Conservation (phyloP, 2,113 vertebrate species). For the Petromus typicus region DNA sequence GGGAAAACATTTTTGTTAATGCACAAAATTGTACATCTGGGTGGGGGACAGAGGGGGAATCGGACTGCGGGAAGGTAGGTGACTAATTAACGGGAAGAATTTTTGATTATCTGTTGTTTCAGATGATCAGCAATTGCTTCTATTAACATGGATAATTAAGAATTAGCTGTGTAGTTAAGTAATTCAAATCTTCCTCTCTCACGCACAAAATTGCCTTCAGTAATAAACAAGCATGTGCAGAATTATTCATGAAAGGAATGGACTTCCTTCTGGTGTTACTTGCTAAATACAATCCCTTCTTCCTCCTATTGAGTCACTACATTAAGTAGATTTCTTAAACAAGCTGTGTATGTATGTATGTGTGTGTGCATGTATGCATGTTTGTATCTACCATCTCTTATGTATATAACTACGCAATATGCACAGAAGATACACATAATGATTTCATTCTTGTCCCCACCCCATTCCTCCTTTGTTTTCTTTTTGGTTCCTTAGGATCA, state of each 20-base stretch:
- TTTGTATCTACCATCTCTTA: not conserved
- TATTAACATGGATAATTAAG: constrained; percentile 57
- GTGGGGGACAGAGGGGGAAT: not conserved
- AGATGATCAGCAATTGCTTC: constrained; percentile 53
- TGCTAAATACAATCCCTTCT: not conserved
- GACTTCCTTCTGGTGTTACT: constrained; percentile 45
- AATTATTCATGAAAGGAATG: constrained; percentile 45
- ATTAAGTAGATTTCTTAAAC: constrained; percentile 26
- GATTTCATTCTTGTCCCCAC: not conserved
- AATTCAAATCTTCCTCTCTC: constrained; percentile 45
- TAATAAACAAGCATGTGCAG: constrained; percentile 39
- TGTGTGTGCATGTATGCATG: not conserved
- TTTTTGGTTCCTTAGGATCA: not conserved
- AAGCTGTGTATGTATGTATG: not conserved
- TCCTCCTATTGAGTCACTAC: constrained; percentile 3
- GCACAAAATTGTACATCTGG: constrained; percentile 52
- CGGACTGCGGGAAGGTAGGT: constrained; percentile 24
- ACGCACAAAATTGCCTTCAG: constrained; percentile 1
- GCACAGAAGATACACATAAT: not conserved
- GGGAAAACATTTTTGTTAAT: constrained; percentile 63
- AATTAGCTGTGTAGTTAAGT: constrained; percentile 42
- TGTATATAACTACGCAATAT: not conserved
- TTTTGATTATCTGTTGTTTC: constrained; percentile 52
- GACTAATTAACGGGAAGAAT: constrained; percentile 46
- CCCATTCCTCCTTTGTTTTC: not conserved